Base-by-base conservation (phyloP, 1,140 invertebrate species). In the Papilio polytes region DNA sequence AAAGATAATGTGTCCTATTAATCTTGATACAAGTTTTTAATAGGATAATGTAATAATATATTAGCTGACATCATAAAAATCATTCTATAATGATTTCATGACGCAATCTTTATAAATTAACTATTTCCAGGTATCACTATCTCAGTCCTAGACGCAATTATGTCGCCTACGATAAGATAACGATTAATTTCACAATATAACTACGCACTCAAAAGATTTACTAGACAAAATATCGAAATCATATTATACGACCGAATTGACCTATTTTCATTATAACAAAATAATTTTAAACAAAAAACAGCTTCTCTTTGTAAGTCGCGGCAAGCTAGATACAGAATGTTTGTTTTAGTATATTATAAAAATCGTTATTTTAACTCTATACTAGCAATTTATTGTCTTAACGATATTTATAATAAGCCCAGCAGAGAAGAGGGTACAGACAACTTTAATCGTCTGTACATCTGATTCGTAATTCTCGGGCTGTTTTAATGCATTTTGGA, bases 71-170 rank as follows among this genome's bases (percentile, higher is more conserved):
- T 56, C 53, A 56, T 20, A 56, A 20, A 56, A 56, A 56, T 20
- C 53, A 18, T 20, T 56, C 18, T 20, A 56, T 20, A 9, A 2
- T 56, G n/a, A 7, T 18, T 56, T 56, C 18, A 56, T 53, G 15
- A 53, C 15, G 51, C 56, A 63, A 63, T 63, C 56, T 22, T 22
- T 12, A 63, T 20, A 63, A 63, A 56, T 56, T 18, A 63, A 4
- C 22, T 22, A 63, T 63, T 63, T 63, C 59, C 22, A 63, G 59
- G 59, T 63, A 63, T 26, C 22, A 63, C 22, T 63, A 63, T 63
- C 59, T 13, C 22, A 63, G 9, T 63, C 59, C 59, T 63, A 63
- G 59, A 63, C 20, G 12, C 59, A 26, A 63, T 56, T 56, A 56
- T 63, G 12, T 63, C 20, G 22, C 22, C 59, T 63, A 63, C 22